phyloP scores from a whole-genome alignment of 1,140 invertebrate genomes.

The Drosophila triauraria region DNA sequence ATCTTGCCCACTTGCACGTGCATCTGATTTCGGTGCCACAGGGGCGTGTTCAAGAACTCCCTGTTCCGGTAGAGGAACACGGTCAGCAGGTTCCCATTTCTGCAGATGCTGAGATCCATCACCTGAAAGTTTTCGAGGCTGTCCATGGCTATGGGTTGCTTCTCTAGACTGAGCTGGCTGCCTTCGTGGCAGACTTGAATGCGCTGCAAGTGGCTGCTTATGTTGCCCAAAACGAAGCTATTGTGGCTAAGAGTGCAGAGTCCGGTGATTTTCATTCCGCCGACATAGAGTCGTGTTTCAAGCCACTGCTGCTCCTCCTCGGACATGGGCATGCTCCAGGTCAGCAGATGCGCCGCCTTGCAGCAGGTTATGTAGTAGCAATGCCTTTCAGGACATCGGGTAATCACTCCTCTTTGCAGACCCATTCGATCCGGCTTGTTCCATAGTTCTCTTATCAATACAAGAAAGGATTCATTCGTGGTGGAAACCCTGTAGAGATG shows the following conservation, averaged over 20 bases:
- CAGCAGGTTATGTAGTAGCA: slow-evolving; percentile 61
- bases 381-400: slow-evolving; percentile 4
- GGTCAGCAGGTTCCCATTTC: slow-evolving; percentile 47
- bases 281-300: slow-evolving; percentile 47
- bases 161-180: slow-evolving; percentile 27
- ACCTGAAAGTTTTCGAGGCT: slow-evolving; percentile 32
- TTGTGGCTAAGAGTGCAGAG: slow-evolving; percentile 11
- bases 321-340: slow-evolving; percentile 40
- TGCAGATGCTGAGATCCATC: slow-evolving; percentile 47
- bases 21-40: slow-evolving; percentile 2
- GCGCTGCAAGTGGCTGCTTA: slow-evolving; percentile 13
- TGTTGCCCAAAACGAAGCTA: slow-evolving; percentile 41
- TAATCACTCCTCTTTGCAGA: slow-evolving; percentile 52
- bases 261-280: slow-evolving; percentile 71
- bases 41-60: slow-evolving; percentile 43
- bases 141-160: slow-evolving; percentile 26
- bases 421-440: slow-evolving; percentile 59
- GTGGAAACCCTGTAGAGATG: slow-evolving; percentile 39
- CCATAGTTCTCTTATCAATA: slow-evolving; percentile 55
- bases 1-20: slow-evolving; percentile 49
- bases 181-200: slow-evolving; percentile 35
- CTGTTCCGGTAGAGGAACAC: slow-evolving; percentile 49
- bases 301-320: slow-evolving; percentile 15
- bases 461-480: neutral
- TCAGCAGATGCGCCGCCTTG: slow-evolving; percentile 64